phyloP scores from a whole-genome alignment of 2,113 vertebrate genomes.

The Puma concolor region DNA sequence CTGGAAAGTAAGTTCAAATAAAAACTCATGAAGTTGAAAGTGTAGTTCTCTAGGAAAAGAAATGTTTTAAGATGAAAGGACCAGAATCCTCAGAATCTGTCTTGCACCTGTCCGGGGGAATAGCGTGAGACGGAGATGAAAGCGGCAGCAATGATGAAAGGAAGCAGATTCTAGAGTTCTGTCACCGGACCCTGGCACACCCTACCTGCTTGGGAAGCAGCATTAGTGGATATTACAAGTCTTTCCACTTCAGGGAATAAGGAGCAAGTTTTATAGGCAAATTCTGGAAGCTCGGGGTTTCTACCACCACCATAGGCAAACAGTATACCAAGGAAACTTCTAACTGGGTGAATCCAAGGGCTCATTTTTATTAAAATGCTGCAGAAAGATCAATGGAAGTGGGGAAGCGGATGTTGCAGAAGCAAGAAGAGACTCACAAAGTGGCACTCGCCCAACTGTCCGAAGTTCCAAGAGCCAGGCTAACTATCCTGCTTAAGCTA shows the following conservation, averaged over 20 bases:
- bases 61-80: neutral
- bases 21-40: neutral
- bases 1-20: conserved; percentile 18
- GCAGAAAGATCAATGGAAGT: neutral
- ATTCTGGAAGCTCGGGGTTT: neutral
- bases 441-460: neutral
- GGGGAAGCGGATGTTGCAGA: neutral
- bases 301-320: neutral
- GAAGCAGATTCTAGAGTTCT: neutral
- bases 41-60: conserved; percentile 22
- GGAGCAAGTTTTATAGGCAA: neutral
- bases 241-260: neutral
- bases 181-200: neutral
- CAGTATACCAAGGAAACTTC: neutral
- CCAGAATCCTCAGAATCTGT: conserved; percentile 3
- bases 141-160: neutral
- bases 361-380: conserved; percentile 29
- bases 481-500: neutral
- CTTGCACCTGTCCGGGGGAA: neutral
- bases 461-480: neutral
- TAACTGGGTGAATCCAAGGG: neutral
- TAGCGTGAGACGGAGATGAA: neutral
- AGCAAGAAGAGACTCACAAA: neutral
- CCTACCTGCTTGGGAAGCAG: neutral
- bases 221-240: neutral